A percentile compares a stretch with the other conserved stretches of the same genome.
Conservation (phyloP, 64 coral and sea anemone genomes). For the Actinia equina region DNA sequence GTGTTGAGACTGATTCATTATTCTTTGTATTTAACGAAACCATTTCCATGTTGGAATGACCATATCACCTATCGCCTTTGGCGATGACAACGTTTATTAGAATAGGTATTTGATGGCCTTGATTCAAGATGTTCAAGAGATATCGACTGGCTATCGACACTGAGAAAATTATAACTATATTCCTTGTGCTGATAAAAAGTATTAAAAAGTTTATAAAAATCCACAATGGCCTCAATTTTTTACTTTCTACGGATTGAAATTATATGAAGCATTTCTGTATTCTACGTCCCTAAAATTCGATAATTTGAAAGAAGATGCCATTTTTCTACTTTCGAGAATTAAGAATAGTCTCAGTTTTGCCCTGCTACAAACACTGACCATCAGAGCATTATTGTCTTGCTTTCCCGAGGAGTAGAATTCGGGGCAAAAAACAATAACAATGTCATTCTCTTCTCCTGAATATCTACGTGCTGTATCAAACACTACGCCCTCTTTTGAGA, state of each 20-base stretch:
- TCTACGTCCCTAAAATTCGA: not conserved
- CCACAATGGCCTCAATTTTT: no score
- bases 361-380: not conserved
- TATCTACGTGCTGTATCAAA: not conserved
- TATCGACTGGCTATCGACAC: no score
- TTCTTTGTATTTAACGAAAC: no score
- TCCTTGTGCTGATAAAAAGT: no score
- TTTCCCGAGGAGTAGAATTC: not conserved
- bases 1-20: no score
- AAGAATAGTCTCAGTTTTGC: not conserved
- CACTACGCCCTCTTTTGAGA: not conserved
- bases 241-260: not conserved
- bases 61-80: no score
- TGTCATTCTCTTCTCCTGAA: not conserved
- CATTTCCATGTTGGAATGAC: no score
- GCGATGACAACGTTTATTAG: no score
- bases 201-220: no score
- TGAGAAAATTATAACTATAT: no score
- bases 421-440: not conserved
- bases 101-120: no score
- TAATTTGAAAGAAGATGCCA: not conserved
- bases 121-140: no score
- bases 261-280: not conserved
- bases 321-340: not conserved
- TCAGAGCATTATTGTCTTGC: constrained; percentile 2